Conservation (phyloP, 2,113 vertebrate species). For the Siphamia tubifer region DNA sequence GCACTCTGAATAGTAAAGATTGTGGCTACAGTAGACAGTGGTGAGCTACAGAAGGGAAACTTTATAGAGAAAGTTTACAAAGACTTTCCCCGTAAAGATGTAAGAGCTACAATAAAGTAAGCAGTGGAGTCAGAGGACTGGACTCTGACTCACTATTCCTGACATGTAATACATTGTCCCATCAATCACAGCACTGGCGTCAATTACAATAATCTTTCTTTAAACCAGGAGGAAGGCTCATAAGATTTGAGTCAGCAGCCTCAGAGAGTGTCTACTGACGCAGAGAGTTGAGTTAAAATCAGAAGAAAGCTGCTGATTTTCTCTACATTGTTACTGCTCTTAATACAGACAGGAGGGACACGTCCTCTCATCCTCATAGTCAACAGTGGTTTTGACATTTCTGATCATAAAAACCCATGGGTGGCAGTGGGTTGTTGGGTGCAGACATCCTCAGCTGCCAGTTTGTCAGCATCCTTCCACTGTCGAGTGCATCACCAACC, state of each 20-base stretch:
- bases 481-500: not conserved
- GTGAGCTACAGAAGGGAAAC: constrained; percentile 7
- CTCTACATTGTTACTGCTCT: not conserved
- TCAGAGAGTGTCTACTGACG: not conserved
- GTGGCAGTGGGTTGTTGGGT: not conserved
- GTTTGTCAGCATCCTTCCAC: not conserved
- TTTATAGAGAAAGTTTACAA: not conserved
- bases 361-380: not conserved
- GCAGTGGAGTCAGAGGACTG: not conserved
- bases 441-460: not conserved
- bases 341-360: not conserved
- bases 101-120: constrained; percentile 24
- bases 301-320: constrained; percentile 1
- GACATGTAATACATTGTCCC: not conserved
- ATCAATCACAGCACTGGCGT: not conserved
- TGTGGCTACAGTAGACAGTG: constrained; percentile 52
- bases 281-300: not conserved
- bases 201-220: not conserved
- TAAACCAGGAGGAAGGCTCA: not conserved
- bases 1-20: not conserved
- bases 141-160: not conserved
- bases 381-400: no score
- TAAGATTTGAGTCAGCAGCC: not conserved
- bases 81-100: no score
- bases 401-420: not conserved